Conservation (phyloP, 2,113 vertebrate genomes). For the Cinclus mexicanus region DNA sequence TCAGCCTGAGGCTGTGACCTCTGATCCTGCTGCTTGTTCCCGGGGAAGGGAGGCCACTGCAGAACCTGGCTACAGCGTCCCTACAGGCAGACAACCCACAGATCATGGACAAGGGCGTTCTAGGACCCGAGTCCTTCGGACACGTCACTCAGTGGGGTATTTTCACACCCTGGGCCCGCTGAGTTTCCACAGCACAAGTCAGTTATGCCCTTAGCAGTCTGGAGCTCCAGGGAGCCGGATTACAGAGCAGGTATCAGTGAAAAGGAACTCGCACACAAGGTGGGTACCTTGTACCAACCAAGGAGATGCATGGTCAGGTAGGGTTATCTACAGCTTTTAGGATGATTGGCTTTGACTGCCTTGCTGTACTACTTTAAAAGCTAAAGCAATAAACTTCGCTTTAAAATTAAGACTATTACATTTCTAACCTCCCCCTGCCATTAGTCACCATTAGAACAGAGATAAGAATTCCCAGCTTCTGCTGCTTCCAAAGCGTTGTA, state of each 20-base stretch:
- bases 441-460: background rate
- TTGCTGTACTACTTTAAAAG: background rate
- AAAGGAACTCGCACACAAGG: background rate
- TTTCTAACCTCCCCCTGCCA: background rate
- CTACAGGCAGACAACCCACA: background rate
- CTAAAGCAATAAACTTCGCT: slow-evolving; percentile 17
- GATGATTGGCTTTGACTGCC: background rate
- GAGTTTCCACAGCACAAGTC: background rate
- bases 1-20: background rate
- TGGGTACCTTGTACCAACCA: background rate
- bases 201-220: background rate
- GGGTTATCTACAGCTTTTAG: background rate
- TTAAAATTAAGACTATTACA: background rate
- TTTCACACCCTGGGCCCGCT: no score
- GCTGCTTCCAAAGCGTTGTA: slow-evolving; percentile 25
- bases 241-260: fast-evolving
- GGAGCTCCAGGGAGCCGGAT: background rate
- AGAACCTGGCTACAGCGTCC: no score
- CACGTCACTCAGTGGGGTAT: fast-evolving
- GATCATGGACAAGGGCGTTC: background rate
- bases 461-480: background rate
- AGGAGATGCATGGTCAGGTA: background rate
- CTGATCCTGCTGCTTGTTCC: background rate
- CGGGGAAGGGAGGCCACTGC: background rate
- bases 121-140: fast-evolving